Evolutionary conservation across 2,797 vertebrate species (phyloP).

Genomic region (Myotis daubentonii): DNA sequence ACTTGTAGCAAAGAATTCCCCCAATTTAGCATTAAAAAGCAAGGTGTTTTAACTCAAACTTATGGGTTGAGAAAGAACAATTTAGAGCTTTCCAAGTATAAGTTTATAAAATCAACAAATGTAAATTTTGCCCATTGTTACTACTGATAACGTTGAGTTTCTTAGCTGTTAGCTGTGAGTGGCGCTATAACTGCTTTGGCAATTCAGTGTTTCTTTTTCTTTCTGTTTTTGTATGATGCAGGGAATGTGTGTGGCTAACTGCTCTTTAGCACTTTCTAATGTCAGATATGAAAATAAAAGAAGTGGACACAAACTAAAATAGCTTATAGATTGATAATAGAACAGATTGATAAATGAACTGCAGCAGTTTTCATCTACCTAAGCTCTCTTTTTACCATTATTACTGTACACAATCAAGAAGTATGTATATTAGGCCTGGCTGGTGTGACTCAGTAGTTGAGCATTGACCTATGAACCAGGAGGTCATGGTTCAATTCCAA

Average conservation of each 20-base stretch:
- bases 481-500: no score
- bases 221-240: conserved; percentile 7
- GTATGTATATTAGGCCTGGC: no score
- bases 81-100: neutral
- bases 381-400: neutral
- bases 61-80: neutral
- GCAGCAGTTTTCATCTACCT: neutral
- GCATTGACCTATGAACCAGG: no score
- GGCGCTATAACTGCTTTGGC: neutral
- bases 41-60: neutral
- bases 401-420: neutral
- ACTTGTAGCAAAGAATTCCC: neutral
- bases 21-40: neutral
- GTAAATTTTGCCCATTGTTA: neutral
- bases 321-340: neutral
- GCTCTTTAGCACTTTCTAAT: neutral
- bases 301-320: neutral
- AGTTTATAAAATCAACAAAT: neutral
- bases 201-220: neutral
- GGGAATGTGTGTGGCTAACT: neutral
- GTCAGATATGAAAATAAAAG: neutral
- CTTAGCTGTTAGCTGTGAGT: neutral
- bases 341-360: neutral
- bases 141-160: neutral
- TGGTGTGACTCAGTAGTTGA: no score